A percentile compares a stretch with the other conserved stretches of the same genome.
Evolutionary conservation across 2,797 vertebrate species (phyloP).

Genomic region (Brachyalestes nurse): DNA sequence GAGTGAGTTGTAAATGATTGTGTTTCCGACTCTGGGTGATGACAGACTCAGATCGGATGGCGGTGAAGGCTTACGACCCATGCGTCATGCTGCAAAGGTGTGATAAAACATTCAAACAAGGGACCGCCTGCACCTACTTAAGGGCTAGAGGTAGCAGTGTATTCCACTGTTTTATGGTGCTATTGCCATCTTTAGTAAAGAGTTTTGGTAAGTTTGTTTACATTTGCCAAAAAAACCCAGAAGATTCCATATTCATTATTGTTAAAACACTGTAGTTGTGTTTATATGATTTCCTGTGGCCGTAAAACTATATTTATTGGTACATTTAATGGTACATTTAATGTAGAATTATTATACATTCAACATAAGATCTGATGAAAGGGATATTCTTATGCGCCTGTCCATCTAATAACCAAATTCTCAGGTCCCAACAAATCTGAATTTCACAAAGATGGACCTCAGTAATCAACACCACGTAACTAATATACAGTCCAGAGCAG

Average conservation of each 20-base stretch:
- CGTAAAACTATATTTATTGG: conserved; percentile 31
- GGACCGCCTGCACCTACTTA: conserved; percentile 43
- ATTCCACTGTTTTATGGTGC: conserved; percentile 50
- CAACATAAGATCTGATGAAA: conserved; percentile 48
- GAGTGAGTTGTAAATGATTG: conserved; percentile 1
- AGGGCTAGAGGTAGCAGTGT: conserved; percentile 13
- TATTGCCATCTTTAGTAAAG: conserved; percentile 37
- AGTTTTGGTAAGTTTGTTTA: conserved; percentile 42
- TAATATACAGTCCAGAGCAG: not conserved
- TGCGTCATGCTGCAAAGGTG: not conserved
- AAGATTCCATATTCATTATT: not conserved
- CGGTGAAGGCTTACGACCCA: not conserved
- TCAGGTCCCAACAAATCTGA: not conserved
- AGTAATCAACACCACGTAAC: not conserved
- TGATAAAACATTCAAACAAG: conserved; percentile 42
- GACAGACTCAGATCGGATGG: not conserved
- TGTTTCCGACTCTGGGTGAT: not conserved
- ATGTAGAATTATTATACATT: conserved; percentile 27
- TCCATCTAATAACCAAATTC: not conserved
- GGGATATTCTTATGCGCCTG: conserved; percentile 45
- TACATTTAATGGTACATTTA: conserved; percentile 8
- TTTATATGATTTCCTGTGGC: conserved; percentile 26
- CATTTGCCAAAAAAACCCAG: conserved; percentile 16
- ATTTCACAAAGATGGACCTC: not conserved
- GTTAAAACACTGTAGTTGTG: conserved; percentile 16